Evolutionary conservation across 2,888 invertebrate species (phyloP).

Genomic region (Antitype chi): DNA sequence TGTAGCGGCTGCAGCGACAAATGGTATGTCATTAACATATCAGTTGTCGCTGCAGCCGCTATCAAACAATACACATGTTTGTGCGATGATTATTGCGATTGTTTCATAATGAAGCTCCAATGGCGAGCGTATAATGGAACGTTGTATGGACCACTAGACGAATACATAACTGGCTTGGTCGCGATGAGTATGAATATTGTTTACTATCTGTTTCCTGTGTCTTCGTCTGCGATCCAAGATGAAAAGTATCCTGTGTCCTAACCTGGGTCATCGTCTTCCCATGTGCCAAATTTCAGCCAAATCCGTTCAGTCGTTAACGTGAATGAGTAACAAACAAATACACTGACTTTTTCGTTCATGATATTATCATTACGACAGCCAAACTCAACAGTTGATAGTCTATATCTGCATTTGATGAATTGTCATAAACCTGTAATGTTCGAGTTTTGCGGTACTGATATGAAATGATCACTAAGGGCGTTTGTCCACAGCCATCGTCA

Average conservation of each 20-base stretch:
- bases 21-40: constrained; percentile 41
- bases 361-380: not conserved
- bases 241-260: no score
- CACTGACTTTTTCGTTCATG: not conserved
- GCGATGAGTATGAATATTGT: not conserved
- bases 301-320: no score
- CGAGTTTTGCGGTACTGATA: not conserved
- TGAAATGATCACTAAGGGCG: no score
- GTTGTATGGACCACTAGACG: not conserved
- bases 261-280: no score
- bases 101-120: constrained; percentile 27
- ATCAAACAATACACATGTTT: constrained; percentile 42
- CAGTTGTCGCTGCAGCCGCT: no score
- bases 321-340: not conserved
- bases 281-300: no score
- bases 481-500: no score
- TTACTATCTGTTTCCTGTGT: not conserved
- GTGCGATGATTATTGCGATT: constrained; percentile 31
- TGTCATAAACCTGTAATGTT: not conserved
- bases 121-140: not conserved
- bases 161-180: not conserved
- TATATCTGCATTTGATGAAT: not conserved
- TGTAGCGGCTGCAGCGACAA: constrained; percentile 51
- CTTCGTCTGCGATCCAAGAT: not conserved
- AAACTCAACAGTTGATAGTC: not conserved